Base-by-base conservation (phyloP, 2,113 vertebrate genomes). In the Entomyzon cyanotis region DNA sequence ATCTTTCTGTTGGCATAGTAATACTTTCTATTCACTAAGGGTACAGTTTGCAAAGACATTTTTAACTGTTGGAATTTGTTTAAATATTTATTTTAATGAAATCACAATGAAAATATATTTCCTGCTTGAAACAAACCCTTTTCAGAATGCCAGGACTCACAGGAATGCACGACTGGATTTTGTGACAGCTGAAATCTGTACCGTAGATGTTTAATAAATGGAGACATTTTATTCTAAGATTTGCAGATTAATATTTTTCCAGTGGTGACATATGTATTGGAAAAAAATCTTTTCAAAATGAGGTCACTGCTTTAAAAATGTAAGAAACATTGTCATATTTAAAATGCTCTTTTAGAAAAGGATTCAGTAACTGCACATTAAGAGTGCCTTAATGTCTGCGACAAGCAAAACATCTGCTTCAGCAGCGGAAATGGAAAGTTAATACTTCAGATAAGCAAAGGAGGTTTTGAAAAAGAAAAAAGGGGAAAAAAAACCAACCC, bases 261-360 rank as follows among this genome's bases (percentile, higher is more conserved):
- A 94, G 71, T 82, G 83, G 79, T 89, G 94, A 96, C 93, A 96
- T 95, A 95, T 65, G 71, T 94, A 96, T 81, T 94, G 93, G 87
- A 68, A 94, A 94, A 94, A 83, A 84, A 44, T 87, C 41, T 75
- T 93, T 87, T 89, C 78, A 35, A 93, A 96, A 96, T 93, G 91
- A 96, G 94, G 95, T 92, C 96, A 96, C 60, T 81, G 85, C 93
- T 96, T 97, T 96, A 96, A 96, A 96, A 96, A 96, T 96, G 95
- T 95, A 96, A 88, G 91, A 95, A 96, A 97, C 74, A 89, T 96
- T 97, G 96, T 96, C 96, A 96, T 92, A 97, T 96, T 95, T 96
- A 96, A 97, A 97, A 96, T 96, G 96, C 91, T 96, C 91, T 96
- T 96, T 96, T 71, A 95, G 93, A 85, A 91, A 96, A 93, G 88